Evolutionary conservation across 2,113 vertebrate genomes (phyloP), one percentile per base, ranked within the genome.

Genomic region (Coracopsis vasa): DNA sequence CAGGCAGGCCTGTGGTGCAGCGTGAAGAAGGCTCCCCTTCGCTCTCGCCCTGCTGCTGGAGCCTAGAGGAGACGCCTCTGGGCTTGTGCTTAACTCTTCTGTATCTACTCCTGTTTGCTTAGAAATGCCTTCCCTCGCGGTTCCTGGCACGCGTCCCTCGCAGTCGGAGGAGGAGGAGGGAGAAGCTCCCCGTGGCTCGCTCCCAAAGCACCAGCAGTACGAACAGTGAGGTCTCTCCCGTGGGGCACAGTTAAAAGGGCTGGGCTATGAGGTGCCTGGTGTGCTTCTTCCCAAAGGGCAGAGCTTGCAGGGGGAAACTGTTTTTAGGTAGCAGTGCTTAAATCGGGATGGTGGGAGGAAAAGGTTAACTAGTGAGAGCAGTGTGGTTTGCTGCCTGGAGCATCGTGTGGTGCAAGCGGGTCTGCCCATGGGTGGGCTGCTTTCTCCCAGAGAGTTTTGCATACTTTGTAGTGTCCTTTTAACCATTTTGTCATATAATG

Each of bases 101-200:
- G 0, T 45, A 3, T 81, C 81, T 93, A 71, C 16, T 69, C 5
- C 10, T 62, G 0, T 56, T 93, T 83, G 9, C n/a, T 61, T 67
- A 39, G 47, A 77, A 72, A 24, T 3, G 1, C 19, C 16, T 58
- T 81, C 18, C 41, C 3, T 58, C 3, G 1, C 1, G 1, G 0
- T 61, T 69, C 37, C 54, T 80, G 71, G 62, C 27, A 7, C 0
- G 0, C 0, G 0, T 37, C 29, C 51, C 25, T 58, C 29, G 39
- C 11, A 11, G 60, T 27, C 0, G 3, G 28, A 61, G 73, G 20
- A 42, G 73, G 20, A 42, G 33, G 16, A 45, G 39, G 51, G 66
- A 77, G 60, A 50, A 66, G 41, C 21, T 88, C 66, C 16, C 23
- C 11, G 18, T 70, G 37, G 29, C 88, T 89, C 5, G 1, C 29